These are phyloP conservation scores for Branchipolynoe longqiensis DNA, from an alignment of 2,888 invertebrate genomes.

Conservation along the genomic window DNA sequence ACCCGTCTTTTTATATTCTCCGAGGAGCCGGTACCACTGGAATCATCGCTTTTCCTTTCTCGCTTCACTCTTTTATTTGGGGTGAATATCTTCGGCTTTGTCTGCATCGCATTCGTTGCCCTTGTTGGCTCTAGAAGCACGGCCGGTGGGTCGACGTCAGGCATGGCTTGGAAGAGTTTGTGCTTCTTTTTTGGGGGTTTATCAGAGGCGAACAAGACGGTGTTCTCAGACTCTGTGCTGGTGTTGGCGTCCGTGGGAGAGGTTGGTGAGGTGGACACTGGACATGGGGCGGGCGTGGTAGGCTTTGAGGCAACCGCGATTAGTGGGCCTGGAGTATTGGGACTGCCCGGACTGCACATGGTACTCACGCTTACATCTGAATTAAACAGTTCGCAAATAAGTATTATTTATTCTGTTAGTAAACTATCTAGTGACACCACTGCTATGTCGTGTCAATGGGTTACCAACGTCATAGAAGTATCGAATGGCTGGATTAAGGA, in stretches of 20 bases:
- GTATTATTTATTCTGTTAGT: no score
- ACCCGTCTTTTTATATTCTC: background rate
- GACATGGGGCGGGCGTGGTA: background rate
- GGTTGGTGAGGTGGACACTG: background rate
- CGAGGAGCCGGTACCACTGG: background rate
- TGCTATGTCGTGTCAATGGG: no score
- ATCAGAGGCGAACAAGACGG: constrained; percentile 4
- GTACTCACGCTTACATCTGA: constrained; percentile 26
- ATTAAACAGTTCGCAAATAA: background rate
- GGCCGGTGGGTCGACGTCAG: background rate
- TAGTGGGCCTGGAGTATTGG: constrained; percentile 3
- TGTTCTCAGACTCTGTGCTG: constrained; percentile 33
- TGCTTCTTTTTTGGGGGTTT: constrained; percentile 27
- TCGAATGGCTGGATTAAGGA: no score
- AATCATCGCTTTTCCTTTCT: background rate
- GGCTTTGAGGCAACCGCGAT: background rate
- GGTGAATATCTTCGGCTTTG: background rate
- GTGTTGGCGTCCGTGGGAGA: background rate
- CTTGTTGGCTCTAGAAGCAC: constrained; percentile 41
- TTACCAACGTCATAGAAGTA: no score
- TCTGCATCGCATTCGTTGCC: constrained; percentile 1
- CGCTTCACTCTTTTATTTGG: background rate
- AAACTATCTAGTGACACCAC: no score
- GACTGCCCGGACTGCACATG: constrained; percentile 25
- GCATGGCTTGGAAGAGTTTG: constrained; percentile 30